Conservation (phyloP, 2,797 vertebrate genomes). For the Gallinago stenura region DNA sequence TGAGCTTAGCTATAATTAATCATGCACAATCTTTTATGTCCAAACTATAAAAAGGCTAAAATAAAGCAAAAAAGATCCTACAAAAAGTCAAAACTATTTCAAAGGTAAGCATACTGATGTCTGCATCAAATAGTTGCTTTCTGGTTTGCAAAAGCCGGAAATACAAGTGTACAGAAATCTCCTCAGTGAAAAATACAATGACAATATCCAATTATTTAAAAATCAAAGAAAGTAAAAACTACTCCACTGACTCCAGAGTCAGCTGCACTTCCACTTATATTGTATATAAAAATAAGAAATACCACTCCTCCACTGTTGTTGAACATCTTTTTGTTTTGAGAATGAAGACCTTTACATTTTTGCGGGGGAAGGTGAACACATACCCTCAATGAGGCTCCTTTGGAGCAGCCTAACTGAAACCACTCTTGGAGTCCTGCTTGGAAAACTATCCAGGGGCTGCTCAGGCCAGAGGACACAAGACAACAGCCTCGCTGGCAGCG, state of each 20-base stretch:
- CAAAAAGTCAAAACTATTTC: background rate
- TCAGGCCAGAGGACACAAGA: background rate
- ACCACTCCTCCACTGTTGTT: background rate
- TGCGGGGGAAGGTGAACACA: background rate
- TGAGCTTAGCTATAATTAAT: background rate
- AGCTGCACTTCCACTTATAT: background rate
- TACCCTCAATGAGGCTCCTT: background rate
- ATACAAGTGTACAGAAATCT: background rate
- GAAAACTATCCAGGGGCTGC: background rate
- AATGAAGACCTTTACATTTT: background rate
- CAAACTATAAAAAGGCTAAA: background rate
- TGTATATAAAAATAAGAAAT: background rate
- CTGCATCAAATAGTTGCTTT: background rate
- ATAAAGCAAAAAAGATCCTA: background rate
- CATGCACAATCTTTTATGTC: background rate
- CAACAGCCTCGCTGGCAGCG: fast-evolving
- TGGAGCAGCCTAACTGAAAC: background rate
- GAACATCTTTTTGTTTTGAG: background rate
- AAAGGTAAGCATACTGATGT: background rate
- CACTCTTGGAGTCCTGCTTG: background rate
- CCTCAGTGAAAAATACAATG: background rate
- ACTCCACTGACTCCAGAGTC: background rate
- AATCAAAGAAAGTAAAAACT: background rate
- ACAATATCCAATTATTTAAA: background rate
- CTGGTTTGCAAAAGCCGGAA: background rate